Percentiles rank a stretch among this genome's conserved stretches.
phyloP scores from a whole-genome alignment of 2,888 invertebrate genomes.

The Synanthedon formicaeformis region DNA sequence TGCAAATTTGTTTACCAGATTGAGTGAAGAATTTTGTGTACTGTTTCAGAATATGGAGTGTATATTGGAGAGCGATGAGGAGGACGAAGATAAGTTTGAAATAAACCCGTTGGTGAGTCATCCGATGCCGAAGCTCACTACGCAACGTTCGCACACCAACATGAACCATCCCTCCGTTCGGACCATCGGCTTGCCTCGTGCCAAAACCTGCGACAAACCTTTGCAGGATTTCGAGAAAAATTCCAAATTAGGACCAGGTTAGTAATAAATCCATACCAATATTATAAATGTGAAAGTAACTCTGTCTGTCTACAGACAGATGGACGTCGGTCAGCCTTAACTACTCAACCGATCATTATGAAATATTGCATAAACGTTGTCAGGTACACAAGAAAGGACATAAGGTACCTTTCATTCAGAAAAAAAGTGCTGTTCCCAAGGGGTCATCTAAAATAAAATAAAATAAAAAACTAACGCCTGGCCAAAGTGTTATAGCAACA shows the following conservation, averaged over 20 bases:
- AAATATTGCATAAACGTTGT: too few species aligned
- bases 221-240: constrained; percentile 52
- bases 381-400: too few species aligned
- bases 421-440: too few species aligned
- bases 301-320: too few species aligned
- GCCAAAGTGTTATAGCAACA: too few species aligned
- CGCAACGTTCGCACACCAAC: constrained; percentile 48
- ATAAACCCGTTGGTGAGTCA: constrained; percentile 53
- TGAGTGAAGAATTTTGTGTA: too few species aligned
- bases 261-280: not conserved
- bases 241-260: constrained; percentile 19
- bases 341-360: too few species aligned
- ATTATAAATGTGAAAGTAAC: too few species aligned
- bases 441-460: too few species aligned
- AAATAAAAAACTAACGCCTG: not conserved
- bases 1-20: too few species aligned
- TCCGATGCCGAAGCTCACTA: constrained; percentile 42
- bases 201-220: constrained; percentile 62
- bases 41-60: constrained; percentile 75
- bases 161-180: constrained; percentile 61
- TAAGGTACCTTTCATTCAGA: too few species aligned
- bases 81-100: constrained; percentile 69
- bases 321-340: too few species aligned
- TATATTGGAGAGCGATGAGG: constrained; percentile 75
- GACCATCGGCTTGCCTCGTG: constrained; percentile 53